phyloP scores from a whole-genome alignment of 2,113 vertebrate genomes.

The Ceratotherium simum region DNA sequence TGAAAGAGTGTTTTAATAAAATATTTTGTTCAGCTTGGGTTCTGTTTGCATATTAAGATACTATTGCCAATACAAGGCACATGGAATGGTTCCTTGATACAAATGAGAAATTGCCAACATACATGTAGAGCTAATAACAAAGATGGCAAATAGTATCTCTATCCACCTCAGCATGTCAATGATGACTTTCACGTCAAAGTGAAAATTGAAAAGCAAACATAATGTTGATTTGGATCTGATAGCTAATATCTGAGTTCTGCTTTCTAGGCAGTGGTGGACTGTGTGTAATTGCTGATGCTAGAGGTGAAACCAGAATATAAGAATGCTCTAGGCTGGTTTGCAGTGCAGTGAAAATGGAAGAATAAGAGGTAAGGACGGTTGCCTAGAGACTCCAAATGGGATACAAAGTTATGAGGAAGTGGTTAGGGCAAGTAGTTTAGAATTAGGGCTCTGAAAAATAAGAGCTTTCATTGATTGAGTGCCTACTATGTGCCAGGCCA shows the following conservation, averaged over 20 bases:
- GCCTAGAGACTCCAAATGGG: conserved; percentile 1
- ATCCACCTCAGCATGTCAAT: neutral
- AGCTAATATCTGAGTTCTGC: conserved; percentile 2
- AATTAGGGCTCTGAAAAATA: conserved; percentile 43
- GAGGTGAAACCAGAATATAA: neutral
- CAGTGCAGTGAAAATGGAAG: neutral
- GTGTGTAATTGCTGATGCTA: neutral
- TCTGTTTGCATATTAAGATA: conserved; percentile 47
- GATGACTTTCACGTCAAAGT: neutral
- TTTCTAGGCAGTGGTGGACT: neutral
- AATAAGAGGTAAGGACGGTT: neutral
- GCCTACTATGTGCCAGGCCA: neutral
- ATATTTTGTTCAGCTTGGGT: conserved; percentile 3
- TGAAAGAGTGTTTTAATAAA: conserved; percentile 35
- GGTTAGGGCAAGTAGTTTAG: neutral
- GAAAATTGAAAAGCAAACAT: conserved; percentile 35
- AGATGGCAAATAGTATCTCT: neutral
- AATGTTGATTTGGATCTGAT: neutral
- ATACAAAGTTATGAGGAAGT: neutral
- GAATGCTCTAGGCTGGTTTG: neutral
- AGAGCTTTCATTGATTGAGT: neutral
- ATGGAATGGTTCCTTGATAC: neutral
- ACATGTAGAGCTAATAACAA: neutral
- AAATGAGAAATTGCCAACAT: conserved; percentile 41
- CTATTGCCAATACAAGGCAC: neutral